phyloP scores from a whole-genome alignment of 2,888 invertebrate genomes.

The Stegana nigrithorax region DNA sequence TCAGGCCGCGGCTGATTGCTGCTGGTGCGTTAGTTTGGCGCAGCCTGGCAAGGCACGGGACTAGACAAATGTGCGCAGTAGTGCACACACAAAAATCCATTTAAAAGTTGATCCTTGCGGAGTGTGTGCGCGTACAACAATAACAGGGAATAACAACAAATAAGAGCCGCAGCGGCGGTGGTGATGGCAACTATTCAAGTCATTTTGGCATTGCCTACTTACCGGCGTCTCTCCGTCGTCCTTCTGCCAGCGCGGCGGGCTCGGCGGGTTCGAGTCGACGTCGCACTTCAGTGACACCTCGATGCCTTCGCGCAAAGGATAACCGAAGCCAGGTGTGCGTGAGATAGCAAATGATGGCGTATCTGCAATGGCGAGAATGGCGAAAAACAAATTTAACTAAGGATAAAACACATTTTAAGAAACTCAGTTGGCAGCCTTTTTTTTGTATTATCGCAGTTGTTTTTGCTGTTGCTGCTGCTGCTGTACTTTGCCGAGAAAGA shows the following conservation, averaged over 20 bases:
- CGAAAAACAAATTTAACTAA: background rate
- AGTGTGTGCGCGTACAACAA: slow-evolving; percentile 39
- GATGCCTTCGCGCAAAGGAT: slow-evolving; percentile 88
- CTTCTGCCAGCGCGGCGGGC: slow-evolving; percentile 85
- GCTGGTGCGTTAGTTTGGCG: slow-evolving; percentile 1
- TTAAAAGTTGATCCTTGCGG: slow-evolving; percentile 54
- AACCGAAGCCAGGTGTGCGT: slow-evolving; percentile 92
- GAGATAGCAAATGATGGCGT: slow-evolving; percentile 93
- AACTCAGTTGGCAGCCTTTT: background rate
- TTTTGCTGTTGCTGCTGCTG: slow-evolving; percentile 2
- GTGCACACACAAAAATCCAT: slow-evolving; percentile 52
- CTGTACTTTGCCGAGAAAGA: slow-evolving; percentile 19
- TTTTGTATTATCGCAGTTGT: background rate
- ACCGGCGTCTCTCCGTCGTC: slow-evolving; percentile 73
- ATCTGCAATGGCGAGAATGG: slow-evolving; percentile 73
- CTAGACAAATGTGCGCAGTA: background rate
- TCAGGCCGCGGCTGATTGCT: slow-evolving; percentile 2
- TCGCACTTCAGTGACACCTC: slow-evolving; percentile 91
- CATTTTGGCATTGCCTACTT: slow-evolving; percentile 51
- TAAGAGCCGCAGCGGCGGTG: slow-evolving; percentile 24
- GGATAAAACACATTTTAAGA: background rate
- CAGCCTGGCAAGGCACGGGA: background rate
- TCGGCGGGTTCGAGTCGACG: slow-evolving; percentile 92
- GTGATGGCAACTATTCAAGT: slow-evolving; percentile 32
- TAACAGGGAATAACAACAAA: slow-evolving; percentile 29